phyloP scores from a whole-genome alignment of 1,140 invertebrate species.

The Polypedilum vanderplanki region DNA sequence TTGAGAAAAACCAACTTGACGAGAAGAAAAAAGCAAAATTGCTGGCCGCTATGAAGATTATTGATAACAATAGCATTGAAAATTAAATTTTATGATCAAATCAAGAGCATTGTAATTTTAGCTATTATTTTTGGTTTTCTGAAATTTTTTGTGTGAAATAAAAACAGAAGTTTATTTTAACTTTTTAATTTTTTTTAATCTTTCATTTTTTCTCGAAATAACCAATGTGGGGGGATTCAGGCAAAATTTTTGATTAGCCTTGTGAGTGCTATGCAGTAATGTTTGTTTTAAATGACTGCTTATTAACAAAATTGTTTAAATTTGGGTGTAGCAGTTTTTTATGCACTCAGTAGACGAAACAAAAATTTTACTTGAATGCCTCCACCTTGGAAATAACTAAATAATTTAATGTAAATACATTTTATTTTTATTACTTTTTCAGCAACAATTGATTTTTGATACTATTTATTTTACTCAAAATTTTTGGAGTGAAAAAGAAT shows the following conservation, averaged over 20 bases:
- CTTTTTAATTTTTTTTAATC: conserved; percentile 7
- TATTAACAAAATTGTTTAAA: too few species aligned
- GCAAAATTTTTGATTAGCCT: too few species aligned
- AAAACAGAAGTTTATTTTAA: not conserved
- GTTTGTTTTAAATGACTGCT: too few species aligned
- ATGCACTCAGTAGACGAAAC: too few species aligned
- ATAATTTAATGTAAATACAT: conserved; percentile 20
- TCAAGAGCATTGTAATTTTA: too few species aligned
- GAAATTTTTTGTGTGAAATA: not conserved
- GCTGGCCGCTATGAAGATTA: conserved; percentile 55
- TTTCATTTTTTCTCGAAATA: not conserved
- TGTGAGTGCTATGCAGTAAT: too few species aligned
- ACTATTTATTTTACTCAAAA: not conserved
- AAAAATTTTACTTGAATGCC: too few species aligned
- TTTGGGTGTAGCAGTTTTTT: too few species aligned
- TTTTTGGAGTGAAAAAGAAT: not conserved
- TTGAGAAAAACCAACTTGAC: conserved; percentile 37
- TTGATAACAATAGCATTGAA: conserved; percentile 39
- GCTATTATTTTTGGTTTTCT: too few species aligned
- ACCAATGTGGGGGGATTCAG: too few species aligned
- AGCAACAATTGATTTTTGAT: not conserved
- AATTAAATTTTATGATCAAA: not conserved
- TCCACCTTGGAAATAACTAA: not conserved
- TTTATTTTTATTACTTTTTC: not conserved
- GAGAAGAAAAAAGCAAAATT: conserved; percentile 51